These are phyloP conservation scores for Ennomos erosarius DNA, from an alignment of 2,888 invertebrate genomes.

Conservation along the genomic window DNA sequence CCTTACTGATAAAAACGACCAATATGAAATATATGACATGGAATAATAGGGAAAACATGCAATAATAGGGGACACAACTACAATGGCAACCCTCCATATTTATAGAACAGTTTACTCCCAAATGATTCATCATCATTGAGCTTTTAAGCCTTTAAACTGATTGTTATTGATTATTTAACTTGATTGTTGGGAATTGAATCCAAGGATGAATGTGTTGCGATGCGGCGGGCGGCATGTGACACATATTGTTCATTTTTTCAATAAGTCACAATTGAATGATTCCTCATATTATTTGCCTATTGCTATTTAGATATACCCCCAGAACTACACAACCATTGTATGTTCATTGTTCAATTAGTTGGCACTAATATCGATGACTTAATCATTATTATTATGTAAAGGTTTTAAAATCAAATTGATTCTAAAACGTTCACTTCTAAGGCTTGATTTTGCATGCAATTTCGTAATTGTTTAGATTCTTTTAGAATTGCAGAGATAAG, in stretches of 20 bases:
- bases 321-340: too few species aligned
- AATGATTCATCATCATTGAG: slow-evolving; percentile 18
- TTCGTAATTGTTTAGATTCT: slow-evolving; percentile 30
- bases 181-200: slow-evolving; percentile 14
- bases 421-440: not conserved
- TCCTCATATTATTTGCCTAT: too few species aligned
- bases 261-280: too few species aligned
- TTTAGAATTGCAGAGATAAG: slow-evolving; percentile 27
- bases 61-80: too few species aligned
- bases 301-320: too few species aligned
- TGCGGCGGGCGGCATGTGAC: slow-evolving; percentile 1
- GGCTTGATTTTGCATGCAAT: not conserved
- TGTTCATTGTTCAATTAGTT: too few species aligned
- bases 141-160: slow-evolving; percentile 19
- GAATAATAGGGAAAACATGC: not conserved
- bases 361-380: not conserved
- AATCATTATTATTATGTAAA: not conserved
- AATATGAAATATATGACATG: too few species aligned
- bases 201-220: slow-evolving; percentile 15
- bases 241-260: too few species aligned
- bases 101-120: slow-evolving; percentile 1
- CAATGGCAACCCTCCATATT: not conserved
- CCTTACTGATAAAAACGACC: too few species aligned
- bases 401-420: not conserved
- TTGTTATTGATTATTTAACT: slow-evolving; percentile 19